Percentiles rank a stretch among this genome's conserved stretches.
Evolutionary conservation across 2,888 invertebrate species (phyloP).

Genomic region (Lamproptera curius): DNA sequence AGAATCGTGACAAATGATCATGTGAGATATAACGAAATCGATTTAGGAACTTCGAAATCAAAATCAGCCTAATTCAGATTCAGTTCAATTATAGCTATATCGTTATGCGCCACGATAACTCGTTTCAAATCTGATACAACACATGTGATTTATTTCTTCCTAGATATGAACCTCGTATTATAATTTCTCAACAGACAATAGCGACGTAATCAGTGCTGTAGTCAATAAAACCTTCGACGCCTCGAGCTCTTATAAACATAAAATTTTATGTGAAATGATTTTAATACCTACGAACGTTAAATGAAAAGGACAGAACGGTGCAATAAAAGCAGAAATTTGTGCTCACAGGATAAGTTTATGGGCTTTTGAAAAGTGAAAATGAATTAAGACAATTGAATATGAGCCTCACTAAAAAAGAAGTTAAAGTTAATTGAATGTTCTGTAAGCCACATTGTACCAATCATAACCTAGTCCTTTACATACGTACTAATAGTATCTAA

Average conservation of each 20-base stretch:
- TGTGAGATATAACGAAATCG: slow-evolving; percentile 15
- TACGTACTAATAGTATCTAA: no score
- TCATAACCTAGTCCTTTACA: no score
- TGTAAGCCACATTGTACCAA: no score
- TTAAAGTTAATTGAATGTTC: no score
- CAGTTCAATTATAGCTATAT: slow-evolving; percentile 1
- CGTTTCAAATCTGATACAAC: slow-evolving; percentile 10
- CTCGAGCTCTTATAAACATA: slow-evolving; percentile 11
- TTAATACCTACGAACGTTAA: slow-evolving; percentile 9
- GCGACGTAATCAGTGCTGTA: slow-evolving; percentile 5
- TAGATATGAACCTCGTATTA: background rate
- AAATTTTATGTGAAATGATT: slow-evolving; percentile 21
- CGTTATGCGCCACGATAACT: slow-evolving; percentile 5
- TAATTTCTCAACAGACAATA: slow-evolving; percentile 11
- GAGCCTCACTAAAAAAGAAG: no score
- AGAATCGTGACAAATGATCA: slow-evolving; percentile 19
- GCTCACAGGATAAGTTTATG: slow-evolving; percentile 12
- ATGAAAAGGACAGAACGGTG: slow-evolving; percentile 5
- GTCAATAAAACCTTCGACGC: slow-evolving; percentile 14
- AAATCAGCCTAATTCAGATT: slow-evolving; percentile 7
- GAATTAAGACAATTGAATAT: no score
- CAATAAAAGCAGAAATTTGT: slow-evolving; percentile 20
- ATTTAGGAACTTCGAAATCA: slow-evolving; percentile 19
- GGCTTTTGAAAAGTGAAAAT: slow-evolving; percentile 16
- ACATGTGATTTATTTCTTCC: slow-evolving; percentile 5